phyloP scores from a whole-genome alignment of 2,113 vertebrate genomes.

The Albula goreensis region DNA sequence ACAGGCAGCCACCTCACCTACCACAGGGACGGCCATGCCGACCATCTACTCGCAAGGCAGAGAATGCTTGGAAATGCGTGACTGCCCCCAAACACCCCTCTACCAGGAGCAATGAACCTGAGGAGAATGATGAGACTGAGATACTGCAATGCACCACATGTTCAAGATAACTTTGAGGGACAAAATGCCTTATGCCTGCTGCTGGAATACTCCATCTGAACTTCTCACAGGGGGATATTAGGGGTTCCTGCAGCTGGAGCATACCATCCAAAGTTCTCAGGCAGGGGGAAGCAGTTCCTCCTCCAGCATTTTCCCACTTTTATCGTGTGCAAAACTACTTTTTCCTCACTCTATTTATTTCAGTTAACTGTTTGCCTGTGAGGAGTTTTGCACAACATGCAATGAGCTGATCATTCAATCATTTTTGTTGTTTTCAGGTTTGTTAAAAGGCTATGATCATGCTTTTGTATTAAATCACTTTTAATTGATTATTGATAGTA shows the following conservation, averaged over 20 bases:
- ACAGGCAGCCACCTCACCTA: conserved; percentile 25
- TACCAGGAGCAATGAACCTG: conserved; percentile 67
- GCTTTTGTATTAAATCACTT: not conserved
- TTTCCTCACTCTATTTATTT: too few relatives aligned
- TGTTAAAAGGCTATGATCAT: too few relatives aligned
- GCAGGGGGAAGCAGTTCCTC: not conserved
- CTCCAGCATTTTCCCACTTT: not conserved
- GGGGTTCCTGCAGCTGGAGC: not conserved
- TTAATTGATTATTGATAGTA: not conserved
- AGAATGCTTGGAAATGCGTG: conserved; percentile 47
- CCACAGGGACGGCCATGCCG: conserved; percentile 17
- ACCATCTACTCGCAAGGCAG: conserved; percentile 59
- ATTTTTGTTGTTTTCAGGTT: too few relatives aligned
- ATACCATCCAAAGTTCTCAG: not conserved
- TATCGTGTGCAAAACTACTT: not conserved
- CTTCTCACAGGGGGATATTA: not conserved
- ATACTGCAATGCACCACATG: conserved; percentile 37
- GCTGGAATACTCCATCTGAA: not conserved
- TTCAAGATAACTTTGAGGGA: too few relatives aligned
- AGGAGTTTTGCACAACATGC: not conserved
- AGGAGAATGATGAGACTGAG: conserved; percentile 81
- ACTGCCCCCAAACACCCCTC: conserved; percentile 48
- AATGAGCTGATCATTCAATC: too few relatives aligned
- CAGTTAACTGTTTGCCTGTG: not conserved
- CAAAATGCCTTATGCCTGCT: not conserved